A percentile compares a stretch with the other conserved stretches of the same genome.
These are phyloP conservation scores for Phoenicopterus ruber DNA, from an alignment of 2,113 vertebrate species.

Conservation along the genomic window DNA sequence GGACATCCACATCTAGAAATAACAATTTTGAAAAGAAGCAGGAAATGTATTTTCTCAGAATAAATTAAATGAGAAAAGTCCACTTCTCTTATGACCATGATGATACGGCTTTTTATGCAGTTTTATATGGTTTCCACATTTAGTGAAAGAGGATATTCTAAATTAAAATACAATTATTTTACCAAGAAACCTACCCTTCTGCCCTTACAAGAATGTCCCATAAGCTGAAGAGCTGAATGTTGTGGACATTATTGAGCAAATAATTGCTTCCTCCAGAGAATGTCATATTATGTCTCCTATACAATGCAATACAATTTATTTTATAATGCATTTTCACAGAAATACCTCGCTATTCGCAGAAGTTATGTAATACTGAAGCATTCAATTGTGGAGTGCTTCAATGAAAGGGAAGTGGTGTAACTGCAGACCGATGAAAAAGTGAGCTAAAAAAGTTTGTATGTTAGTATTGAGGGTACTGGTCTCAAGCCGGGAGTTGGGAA, in stretches of 20 bases:
- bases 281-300: not conserved
- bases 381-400: not conserved
- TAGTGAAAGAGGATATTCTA: not conserved
- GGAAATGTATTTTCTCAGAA: not conserved
- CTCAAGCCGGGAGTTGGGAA: not conserved
- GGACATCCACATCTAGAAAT: not conserved
- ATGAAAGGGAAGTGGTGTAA: not conserved
- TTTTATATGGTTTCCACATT: not conserved
- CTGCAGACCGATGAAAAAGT: not conserved
- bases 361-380: not conserved
- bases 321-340: not conserved
- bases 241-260: not conserved
- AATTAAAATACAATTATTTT: conserved; percentile 30
- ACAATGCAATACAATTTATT: not conserved
- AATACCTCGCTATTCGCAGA: not conserved
- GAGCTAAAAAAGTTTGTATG: not conserved
- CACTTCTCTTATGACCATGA: not conserved
- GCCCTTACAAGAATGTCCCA: not conserved
- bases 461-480: not conserved
- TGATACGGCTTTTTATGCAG: not conserved
- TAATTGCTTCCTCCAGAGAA: conserved; percentile 36
- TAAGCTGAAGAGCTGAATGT: not conserved
- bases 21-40: not conserved
- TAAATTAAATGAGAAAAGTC: not conserved
- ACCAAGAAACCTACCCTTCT: not conserved